Percentiles rank a stretch among this genome's conserved stretches.
Evolutionary conservation across 2,888 invertebrate genomes (phyloP).

Genomic region (Microdon myrmicae): DNA sequence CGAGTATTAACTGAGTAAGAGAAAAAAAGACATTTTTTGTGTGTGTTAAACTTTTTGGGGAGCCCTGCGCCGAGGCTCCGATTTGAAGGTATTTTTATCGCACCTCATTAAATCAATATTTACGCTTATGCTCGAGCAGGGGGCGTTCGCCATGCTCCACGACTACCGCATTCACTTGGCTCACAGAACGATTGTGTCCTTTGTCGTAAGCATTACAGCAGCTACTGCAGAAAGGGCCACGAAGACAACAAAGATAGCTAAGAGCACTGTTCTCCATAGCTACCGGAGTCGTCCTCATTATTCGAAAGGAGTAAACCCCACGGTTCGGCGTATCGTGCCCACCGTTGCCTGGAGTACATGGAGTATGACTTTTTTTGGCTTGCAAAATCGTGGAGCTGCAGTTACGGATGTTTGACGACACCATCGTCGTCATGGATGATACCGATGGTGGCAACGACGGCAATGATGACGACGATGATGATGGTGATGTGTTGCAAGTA

Average conservation of each 20-base stretch:
- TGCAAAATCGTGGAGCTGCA: constrained; percentile 44
- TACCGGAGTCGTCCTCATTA: constrained; percentile 32
- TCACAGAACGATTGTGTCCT: background rate
- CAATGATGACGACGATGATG: constrained; percentile 23
- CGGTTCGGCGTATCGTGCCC: constrained; percentile 3
- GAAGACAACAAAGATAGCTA: constrained; percentile 34
- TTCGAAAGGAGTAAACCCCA: no score
- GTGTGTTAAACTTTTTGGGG: no score
- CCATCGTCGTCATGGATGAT: constrained; percentile 8
- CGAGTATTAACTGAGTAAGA: no score
- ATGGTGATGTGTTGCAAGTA: constrained; percentile 44
- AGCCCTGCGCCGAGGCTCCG: constrained; percentile 6
- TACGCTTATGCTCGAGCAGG: constrained; percentile 55
- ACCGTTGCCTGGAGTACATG: constrained; percentile 28
- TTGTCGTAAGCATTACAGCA: constrained; percentile 16
- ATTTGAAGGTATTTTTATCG: constrained; percentile 57
- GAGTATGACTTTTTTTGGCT: background rate
- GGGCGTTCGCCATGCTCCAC: constrained; percentile 30
- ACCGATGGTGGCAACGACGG: background rate
- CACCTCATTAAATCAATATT: constrained; percentile 62
- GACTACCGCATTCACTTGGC: background rate
- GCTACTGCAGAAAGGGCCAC: constrained; percentile 29
- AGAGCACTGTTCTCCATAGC: constrained; percentile 32
- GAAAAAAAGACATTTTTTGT: no score
- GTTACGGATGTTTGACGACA: constrained; percentile 37